phyloP scores from a whole-genome alignment of 2,113 vertebrate genomes.

The Phalacrocorax carbo region DNA sequence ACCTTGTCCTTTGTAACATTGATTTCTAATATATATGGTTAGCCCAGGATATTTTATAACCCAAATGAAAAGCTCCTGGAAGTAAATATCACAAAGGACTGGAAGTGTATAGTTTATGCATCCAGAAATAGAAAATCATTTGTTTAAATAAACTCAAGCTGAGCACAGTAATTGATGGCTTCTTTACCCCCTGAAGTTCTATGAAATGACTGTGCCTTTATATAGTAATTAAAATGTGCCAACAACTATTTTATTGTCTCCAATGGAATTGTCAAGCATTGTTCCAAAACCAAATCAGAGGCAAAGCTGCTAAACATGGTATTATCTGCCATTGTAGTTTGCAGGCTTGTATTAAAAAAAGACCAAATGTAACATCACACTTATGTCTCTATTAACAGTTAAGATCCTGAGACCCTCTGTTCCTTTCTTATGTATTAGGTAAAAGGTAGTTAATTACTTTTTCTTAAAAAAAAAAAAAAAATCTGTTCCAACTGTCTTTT shows the following conservation, averaged over 20 bases:
- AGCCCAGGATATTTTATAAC: constrained; percentile 14
- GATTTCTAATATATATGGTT: constrained; percentile 52
- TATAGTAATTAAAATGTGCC: constrained; percentile 69
- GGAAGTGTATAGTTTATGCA: constrained; percentile 4
- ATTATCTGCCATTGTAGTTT: constrained; percentile 23
- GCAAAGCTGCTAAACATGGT: constrained; percentile 26
- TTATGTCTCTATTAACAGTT: neutral
- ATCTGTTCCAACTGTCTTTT: neutral
- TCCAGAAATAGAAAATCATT: constrained; percentile 59
- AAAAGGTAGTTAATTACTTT: neutral
- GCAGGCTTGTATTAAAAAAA: neutral
- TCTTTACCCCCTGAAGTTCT: constrained; percentile 51
- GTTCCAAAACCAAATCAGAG: constrained; percentile 48
- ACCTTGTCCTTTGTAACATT: constrained; percentile 46
- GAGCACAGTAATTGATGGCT: constrained; percentile 56
- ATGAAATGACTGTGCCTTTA: constrained; percentile 49
- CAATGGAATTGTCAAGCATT: constrained; percentile 36
- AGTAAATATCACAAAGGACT: constrained; percentile 16
- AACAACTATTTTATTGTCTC: constrained; percentile 54
- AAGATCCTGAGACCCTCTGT: neutral
- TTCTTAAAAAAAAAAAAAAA: neutral
- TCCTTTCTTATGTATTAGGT: neutral
- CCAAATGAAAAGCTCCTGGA: constrained; percentile 36
- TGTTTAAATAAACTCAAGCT: constrained; percentile 66
- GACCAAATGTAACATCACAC: neutral